Percentiles rank a stretch among this genome's conserved stretches.
Conservation (phyloP, 1,140 invertebrate genomes). For the Arion vulgaris region DNA sequence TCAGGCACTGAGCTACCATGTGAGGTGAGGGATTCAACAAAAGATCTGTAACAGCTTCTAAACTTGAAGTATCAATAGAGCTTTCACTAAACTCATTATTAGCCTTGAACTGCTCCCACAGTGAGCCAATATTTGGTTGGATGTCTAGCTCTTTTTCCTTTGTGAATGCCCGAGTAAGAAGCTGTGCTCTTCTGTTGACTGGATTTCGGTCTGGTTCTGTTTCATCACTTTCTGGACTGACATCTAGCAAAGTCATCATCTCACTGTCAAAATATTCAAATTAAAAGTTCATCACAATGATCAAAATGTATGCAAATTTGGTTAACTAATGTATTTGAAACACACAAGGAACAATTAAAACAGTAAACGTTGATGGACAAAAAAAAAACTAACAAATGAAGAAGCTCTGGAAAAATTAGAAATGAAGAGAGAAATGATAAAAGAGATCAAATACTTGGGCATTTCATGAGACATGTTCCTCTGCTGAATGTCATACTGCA, state of each 20-base stretch:
- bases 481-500: no score
- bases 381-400: no score
- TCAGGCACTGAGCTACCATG: slow-evolving; percentile 36
- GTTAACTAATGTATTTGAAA: no score
- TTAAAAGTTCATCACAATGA: neutral
- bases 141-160: slow-evolving; percentile 47
- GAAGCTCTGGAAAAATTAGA: no score
- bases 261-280: neutral
- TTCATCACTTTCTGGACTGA: slow-evolving; percentile 29
- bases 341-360: no score
- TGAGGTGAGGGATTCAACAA: slow-evolving; percentile 43
- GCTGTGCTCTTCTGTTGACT: slow-evolving; percentile 52
- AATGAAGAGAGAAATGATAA: no score
- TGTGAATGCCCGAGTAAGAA: slow-evolving; percentile 55
- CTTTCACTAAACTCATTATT: slow-evolving; percentile 52
- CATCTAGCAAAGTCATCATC: slow-evolving; percentile 1
- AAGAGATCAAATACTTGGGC: no score
- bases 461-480: no score
- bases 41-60: slow-evolving; percentile 57
- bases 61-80: slow-evolving; percentile 54
- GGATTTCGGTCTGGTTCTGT: slow-evolving; percentile 34
- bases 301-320: no score
- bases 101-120: slow-evolving; percentile 65
- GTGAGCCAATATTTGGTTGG: slow-evolving; percentile 55
- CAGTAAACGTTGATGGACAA: no score